A percentile compares a stretch with the other conserved stretches of the same genome.
Evolutionary conservation across 2,113 vertebrate genomes (phyloP).

Genomic region (Nothoprocta pentlandii): DNA sequence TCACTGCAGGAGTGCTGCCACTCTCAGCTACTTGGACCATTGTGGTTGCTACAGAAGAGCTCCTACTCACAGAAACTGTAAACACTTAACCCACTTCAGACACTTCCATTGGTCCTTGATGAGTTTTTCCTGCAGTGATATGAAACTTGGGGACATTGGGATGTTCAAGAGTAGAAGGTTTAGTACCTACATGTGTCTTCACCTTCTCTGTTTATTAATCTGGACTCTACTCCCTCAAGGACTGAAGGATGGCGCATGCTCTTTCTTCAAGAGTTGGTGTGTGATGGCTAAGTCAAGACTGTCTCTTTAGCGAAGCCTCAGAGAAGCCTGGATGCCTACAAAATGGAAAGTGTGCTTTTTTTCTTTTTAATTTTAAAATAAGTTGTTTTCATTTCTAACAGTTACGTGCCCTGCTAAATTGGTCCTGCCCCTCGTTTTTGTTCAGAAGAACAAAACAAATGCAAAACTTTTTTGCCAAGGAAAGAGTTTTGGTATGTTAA

Average conservation of each 20-base stretch:
- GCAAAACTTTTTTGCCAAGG: background rate
- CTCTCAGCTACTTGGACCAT: background rate
- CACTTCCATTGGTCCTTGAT: rapidly evolving
- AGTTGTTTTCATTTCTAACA: background rate
- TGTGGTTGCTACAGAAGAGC: background rate
- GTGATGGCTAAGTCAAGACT: background rate
- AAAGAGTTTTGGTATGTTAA: background rate
- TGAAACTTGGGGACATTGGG: rapidly evolving
- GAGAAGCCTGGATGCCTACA: background rate
- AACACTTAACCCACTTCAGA: background rate
- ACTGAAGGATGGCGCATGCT: background rate
- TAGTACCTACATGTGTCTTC: background rate
- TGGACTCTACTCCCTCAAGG: background rate
- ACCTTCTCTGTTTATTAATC: background rate
- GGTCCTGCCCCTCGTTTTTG: background rate
- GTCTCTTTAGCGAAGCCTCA: background rate
- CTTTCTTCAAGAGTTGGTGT: background rate
- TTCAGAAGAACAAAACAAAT: background rate
- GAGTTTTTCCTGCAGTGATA: background rate
- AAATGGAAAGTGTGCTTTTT: background rate
- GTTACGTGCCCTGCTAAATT: rapidly evolving
- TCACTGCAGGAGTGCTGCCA: background rate
- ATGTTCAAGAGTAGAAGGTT: rapidly evolving
- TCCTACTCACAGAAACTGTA: background rate
- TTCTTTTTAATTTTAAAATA: background rate